Base-by-base conservation (phyloP, 2,113 vertebrate genomes). In the Sylvietta virens region DNA sequence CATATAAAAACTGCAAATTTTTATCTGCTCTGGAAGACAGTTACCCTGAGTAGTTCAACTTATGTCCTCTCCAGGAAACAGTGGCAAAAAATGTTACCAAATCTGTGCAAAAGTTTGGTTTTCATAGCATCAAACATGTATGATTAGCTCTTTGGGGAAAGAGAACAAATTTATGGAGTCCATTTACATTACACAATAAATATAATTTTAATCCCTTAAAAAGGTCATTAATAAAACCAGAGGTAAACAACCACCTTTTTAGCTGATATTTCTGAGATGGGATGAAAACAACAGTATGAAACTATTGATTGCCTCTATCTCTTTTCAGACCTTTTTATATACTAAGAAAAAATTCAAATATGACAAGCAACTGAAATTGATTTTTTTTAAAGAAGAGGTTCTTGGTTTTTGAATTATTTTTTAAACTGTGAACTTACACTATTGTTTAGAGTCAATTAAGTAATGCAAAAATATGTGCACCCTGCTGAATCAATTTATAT, bases 401-500 rank as follows among this genome's bases (percentile, higher is more conserved):
- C 16, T 67, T 24, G 9, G 37, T 28, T 33, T 86, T 80, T 48
- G 51, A 72, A 69, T 94, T 66, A 27, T 70, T 82, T 66, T 88
- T 77, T 76, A 9, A 94, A 66, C 48, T 65, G 35, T 73, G 26
- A 93, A 17, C 33, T 88, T 76, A 58, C 13, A n/a, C 23, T 40
- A 4, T 70, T 82, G 62, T 94, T 93, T 47, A 50, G 42, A 88
- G 83, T 80, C 77, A 90, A 82, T 92, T 90, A 92, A 86, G 13
- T 88, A 88, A 80, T 77, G 80, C 72, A 92, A 83, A 91, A 95
- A 66, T 66, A 77, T 60, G 51, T 71, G 60, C 71, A 90, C 73
- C 33, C 81, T 83, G 66, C 84, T 93, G 62, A 40, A 73, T 72
- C 39, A 50, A 27, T 94, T 81, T 91, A 13, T 53, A 74, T 91